Evolutionary conservation across 2,888 invertebrate species (phyloP), one percentile per base, ranked within the genome.

Genomic region (Agrochola macilenta): DNA sequence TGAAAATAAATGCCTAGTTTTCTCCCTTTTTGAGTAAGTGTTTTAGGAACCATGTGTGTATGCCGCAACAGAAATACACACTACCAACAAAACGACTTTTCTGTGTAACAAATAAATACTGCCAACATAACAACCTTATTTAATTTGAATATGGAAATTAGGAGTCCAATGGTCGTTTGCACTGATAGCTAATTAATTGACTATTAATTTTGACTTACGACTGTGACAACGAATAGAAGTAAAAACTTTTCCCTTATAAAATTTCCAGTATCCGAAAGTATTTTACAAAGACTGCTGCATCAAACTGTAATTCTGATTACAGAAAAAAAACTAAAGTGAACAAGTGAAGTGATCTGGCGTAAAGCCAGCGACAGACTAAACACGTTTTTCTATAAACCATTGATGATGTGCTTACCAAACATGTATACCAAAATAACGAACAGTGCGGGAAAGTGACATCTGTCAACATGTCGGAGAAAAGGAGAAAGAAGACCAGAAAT

Each of bases 401-500:
- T 86, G 86, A 88, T 72, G 74, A 84, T 85, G 87, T 78, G 65
- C 78, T 4, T 61, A 75, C 46, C 43, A 60, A 79, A 52, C 30
- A 86, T 84, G 79, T 69, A 63, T 58, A 63, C 65, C 20, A 69
- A 57, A 49, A 58, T 78, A 43, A 82, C 63, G 63, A 63, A 82
- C 78, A 26, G 63, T 65, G 68, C 43, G 69, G 39, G 74, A 66
- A 93, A 93, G 94, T 96, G 95, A 96, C 93, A 88, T 81, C 74
- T 76, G 79, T 83, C 93, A 95, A 92, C 83, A 96, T 96, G 96
- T 93, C 96, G 85, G 95, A 95, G 87, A 96, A 96, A 91, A 95
- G 96, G 79, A 95, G 95, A 89, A 94, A 94, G 94, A 94, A 93
- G 91, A 90, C 90, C 78, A 90, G 74, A 69, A 73, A 71, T 76